Evolutionary conservation across 2,888 invertebrate species (phyloP).

Genomic region (Eupithecia subumbrata): DNA sequence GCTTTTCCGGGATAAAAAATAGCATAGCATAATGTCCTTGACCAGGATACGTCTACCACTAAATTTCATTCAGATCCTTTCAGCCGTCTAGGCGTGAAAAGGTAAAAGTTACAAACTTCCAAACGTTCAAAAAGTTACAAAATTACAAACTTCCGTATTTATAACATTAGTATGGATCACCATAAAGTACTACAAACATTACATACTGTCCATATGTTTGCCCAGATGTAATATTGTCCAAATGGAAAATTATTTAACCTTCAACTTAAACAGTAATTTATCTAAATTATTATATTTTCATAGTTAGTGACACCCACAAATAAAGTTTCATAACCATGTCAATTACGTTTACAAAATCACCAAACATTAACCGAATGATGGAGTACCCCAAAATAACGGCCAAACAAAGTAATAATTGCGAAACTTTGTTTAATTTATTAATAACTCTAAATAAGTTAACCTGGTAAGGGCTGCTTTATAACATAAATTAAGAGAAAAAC

Average conservation of each 20-base stretch:
- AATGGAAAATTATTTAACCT: not conserved
- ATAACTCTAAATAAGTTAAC: not conserved
- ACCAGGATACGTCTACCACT: too few species aligned
- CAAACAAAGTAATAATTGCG: conserved; percentile 45
- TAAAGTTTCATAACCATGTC: conserved; percentile 6
- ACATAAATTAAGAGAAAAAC: not conserved
- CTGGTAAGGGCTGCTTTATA: not conserved
- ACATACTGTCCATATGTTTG: not conserved
- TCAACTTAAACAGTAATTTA: not conserved
- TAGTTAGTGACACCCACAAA: not conserved
- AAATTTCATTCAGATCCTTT: too few species aligned
- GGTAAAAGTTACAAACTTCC: too few species aligned
- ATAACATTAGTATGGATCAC: too few species aligned
- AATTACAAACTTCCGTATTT: too few species aligned
- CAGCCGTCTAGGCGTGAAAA: too few species aligned
- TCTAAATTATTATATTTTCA: not conserved
- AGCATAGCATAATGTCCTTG: too few species aligned
- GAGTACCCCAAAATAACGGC: conserved; percentile 27
- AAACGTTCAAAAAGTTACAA: too few species aligned
- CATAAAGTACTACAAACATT: too few species aligned
- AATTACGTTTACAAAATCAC: conserved; percentile 20
- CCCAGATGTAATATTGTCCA: not conserved
- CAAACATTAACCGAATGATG: conserved; percentile 28
- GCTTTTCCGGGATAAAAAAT: too few species aligned
- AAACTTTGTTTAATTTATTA: conserved; percentile 47